Base-by-base conservation (phyloP, 2,888 invertebrate species). In the Dynastes maya region DNA sequence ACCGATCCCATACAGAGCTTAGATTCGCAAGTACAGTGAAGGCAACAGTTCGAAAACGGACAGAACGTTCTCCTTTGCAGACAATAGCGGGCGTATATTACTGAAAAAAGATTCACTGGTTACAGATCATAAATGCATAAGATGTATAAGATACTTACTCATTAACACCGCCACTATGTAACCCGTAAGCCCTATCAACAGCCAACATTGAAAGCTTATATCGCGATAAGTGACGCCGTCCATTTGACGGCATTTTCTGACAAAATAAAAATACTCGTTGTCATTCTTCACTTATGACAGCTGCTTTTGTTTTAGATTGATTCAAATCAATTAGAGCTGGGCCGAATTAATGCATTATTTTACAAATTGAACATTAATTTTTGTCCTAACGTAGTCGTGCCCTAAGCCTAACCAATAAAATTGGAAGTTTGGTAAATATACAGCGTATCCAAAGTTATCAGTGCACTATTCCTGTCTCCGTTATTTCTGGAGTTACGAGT, bases 151-250 rank as follows among this genome's bases (percentile, higher is more conserved):
- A 22, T n/a, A 53, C 76, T 67, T 55, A 76, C 76, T 51, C 29
- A 76, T 3, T 55, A 76, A 67, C n/a, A 76, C 53, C 0, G 67
- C 58, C 2, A 53, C 32, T 29, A 76, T 53, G 51, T 76, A 76
- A 13, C n/a, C 51, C 22, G 67, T 13, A 27, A 76, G 67, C 16
- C 76, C 76, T n/a, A 76, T 65, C 37, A 76, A 45, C 16, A 76
- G n/a, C 76, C 76, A 76, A 13, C 11, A 32, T 53, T 76, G 65
- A 32, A 67, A 13, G 32, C 55, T 65, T n/a, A 67, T 40, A 11
- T 55, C 72, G 3, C 22, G 27, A 45, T 72, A 58, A 27, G 55
- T 40, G 53, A 53, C 16, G 13, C 53, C 13, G 53, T 53, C n/a
- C 53, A 53, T 53, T 53, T n/a, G 8, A 53, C 5, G n/a, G 5